phyloP scores from a whole-genome alignment of 1,140 invertebrate species.

The Caerostris extrusa region DNA sequence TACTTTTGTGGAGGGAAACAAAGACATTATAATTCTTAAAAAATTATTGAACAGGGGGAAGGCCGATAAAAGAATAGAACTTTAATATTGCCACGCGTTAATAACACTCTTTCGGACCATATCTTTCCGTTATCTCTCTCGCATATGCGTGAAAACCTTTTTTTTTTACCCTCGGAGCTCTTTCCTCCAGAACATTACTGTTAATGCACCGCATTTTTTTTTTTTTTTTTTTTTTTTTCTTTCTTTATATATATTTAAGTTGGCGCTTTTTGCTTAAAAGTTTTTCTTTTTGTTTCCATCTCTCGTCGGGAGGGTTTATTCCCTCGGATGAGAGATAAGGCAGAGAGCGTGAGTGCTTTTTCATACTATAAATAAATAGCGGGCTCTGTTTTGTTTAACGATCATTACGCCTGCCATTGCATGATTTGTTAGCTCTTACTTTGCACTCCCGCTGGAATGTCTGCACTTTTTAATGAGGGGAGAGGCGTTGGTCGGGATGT shows the following conservation, averaged over 20 bases:
- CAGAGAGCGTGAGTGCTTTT: conserved; percentile 28
- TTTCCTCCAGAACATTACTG: conserved; percentile 36
- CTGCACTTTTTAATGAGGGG: conserved; percentile 19
- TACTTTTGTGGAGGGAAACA: background rate
- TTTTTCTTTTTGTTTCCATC: conserved; percentile 50
- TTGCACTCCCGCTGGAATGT: conserved; percentile 21
- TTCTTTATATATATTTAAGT: background rate
- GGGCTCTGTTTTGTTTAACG: conserved; percentile 62
- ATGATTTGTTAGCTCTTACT: conserved; percentile 71
- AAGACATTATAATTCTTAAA: background rate
- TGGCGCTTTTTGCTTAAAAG: conserved; percentile 17
- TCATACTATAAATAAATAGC: conserved; percentile 67
- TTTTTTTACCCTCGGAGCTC: background rate
- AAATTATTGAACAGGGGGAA: conserved; percentile 6
- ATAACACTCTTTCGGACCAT: conserved; percentile 5
- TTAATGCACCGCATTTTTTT: conserved; percentile 49
- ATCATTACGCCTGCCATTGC: conserved; percentile 62
- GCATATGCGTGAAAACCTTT: background rate
- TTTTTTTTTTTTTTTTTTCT: background rate
- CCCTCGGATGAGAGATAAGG: conserved; percentile 57
- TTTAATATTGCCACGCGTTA: conserved; percentile 24
- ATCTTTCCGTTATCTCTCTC: conserved; percentile 21
- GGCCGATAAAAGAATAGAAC: background rate
- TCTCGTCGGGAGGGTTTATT: conserved; percentile 36
- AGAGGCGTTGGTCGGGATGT: background rate